Base-by-base conservation (phyloP, 1,140 invertebrate genomes). In the Hycleus cichorii region DNA sequence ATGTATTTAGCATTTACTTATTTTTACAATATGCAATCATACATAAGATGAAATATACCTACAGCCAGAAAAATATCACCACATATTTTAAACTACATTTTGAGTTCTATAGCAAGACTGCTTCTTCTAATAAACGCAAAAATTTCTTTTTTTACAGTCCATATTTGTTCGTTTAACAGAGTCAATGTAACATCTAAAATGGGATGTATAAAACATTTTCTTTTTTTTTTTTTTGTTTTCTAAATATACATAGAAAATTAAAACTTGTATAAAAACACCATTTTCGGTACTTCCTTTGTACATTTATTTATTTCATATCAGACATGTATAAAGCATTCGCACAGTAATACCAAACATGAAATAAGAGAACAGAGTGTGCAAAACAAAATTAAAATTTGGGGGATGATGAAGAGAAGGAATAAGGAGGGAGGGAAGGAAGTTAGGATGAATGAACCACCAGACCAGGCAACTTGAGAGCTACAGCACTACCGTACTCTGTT, bases 261-360 rank as follows among this genome's bases (percentile, higher is more conserved):
- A 69, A 69, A 72, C 66, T 72, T 69, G 68, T 73, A 72, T 71
- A 73, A 73, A 73, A 73, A 72, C 72, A 73, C 69, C 69, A 72
- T 68, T 67, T 72, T 75, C 71, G 72, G 73, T 75, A 77, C 72
- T 77, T 76, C 74, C 72, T 77, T 77, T 77, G 75, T 77, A 77
- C 75, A 77, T 77, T 77, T 77, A 77, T 76, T 77, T 76, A 74
- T 74, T 69, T 68, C 64, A 72, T 76, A 76, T 76, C 73, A 76
- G 76, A 77, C 76, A 77, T 77, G 75, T 77, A 77, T 77, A 77
- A 77, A 77, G 76, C 76, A 77, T 77, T 77, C 76, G 76, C 76
- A 77, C 76, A 77, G 70, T 75, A 75, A 76, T 77, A 77, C 75
- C 75, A 76, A 76, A 76, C 71, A 76, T 72, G 74, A 76, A 76